Evolutionary conservation across 2,888 invertebrate genomes (phyloP), one percentile per base, ranked within the genome.

Genomic region (Lissocephala sabroskyi): DNA sequence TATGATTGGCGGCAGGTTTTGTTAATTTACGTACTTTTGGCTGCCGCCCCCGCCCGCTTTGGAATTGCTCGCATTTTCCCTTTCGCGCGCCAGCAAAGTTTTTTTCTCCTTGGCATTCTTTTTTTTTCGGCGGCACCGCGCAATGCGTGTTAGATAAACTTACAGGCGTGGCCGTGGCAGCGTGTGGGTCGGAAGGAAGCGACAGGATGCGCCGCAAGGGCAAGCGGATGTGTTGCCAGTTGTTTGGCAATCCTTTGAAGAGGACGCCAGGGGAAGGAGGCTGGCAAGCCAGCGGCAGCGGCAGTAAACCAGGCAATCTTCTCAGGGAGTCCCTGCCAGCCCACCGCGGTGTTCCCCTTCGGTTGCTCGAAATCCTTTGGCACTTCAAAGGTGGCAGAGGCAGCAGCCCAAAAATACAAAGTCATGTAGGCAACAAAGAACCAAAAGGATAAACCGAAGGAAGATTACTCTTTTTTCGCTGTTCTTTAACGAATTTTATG

Each of bases 1-100:
- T 62, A 73, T 71, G 77, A 71, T 76, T 71, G 74, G 70, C 59
- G 61, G 65, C 77, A 76, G 74, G 74, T 71, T 71, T 65, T 76
- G 74, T 71, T 76, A 76, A 71, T 71, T 71, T 71, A 68, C 70
- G 70, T 59, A 56, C 59, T 59, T 62, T 56, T 45, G 35, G 45
- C 41, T 48, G 41, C 52, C 52, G 43, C 48, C 50, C 28, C 37
- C 23, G 23, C 7, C 23, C 35, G 14, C 35, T 36, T 35, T n/a
- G 16, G n/a, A 14, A 13, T 37, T 52, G 18, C 26, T 26, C 39
- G n/a, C 41, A 30, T 33, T 54, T 14, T 19, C 41, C 37, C 13
- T 26, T 18, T 43, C 35, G 23, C 37, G 42, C 14, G 9, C 13
- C 23, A 13, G 16, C 26, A 7, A 23, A 13, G 26, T 16, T 35